phyloP scores from a whole-genome alignment of 2,888 invertebrate species.

The Drosophila peninsularis region DNA sequence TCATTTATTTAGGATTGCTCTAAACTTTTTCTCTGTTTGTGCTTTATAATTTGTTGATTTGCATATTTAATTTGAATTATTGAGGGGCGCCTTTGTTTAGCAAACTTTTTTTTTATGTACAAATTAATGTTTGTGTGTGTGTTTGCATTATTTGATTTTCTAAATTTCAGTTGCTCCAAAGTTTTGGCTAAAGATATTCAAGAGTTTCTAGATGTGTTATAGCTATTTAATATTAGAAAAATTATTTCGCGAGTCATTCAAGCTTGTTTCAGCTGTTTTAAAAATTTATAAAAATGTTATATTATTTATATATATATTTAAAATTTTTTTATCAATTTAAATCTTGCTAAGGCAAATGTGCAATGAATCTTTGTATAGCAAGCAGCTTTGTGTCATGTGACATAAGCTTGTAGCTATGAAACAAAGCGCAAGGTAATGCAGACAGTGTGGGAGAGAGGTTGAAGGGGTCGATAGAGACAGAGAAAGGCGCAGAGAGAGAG shows the following conservation, averaged over 20 bases:
- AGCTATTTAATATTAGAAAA: not conserved
- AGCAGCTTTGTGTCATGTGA: not conserved
- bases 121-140: not conserved
- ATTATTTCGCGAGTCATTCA: not conserved
- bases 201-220: not conserved
- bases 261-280: not conserved
- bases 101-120: not conserved
- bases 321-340: not conserved
- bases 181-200: not conserved
- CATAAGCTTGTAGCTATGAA: not conserved
- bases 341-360: no score
- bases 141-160: not conserved
- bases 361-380: slow-evolving; percentile 4
- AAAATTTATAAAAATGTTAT: not conserved
- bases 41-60: slow-evolving; percentile 15
- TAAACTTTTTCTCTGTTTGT: slow-evolving; percentile 2
- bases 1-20: slow-evolving; percentile 33
- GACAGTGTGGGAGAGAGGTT: not conserved
- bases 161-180: slow-evolving; percentile 6
- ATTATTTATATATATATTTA: not conserved
- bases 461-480: not conserved
- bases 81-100: slow-evolving; percentile 2
- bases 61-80: slow-evolving; percentile 6
- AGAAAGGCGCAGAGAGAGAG: not conserved
- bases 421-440: not conserved